Base-by-base conservation (phyloP, 2,113 vertebrate genomes). In the Corythornis vintsioides region DNA sequence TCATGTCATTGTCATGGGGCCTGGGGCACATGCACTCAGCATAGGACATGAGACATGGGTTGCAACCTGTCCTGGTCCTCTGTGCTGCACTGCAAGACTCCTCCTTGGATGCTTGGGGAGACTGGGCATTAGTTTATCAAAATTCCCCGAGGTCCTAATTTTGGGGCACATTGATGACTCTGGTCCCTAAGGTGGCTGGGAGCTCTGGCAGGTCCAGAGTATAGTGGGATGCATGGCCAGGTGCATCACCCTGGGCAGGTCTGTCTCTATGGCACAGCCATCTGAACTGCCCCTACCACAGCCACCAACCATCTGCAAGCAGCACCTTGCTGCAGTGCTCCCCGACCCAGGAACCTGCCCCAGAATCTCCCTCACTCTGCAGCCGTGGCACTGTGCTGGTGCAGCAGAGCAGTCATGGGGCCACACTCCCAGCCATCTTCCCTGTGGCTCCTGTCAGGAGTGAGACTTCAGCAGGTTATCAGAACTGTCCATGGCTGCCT, bases 361-460 rank as follows among this genome's bases (percentile, higher is more conserved):
- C 86, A 94, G 91, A 92, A 94, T 93, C 66, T 80, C 67, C 25
- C 18, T 74, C 5, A 3, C 65, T 0, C 0, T 50, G 42, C 18
- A 73, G 48, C 35, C 18, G 4, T 2, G 12, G 72, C 8, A 71
- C 65, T 6, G 4, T 1, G 4, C 77, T 1, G 7, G n/a, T 0
- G 0, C 75, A 35, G 25, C 0, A 0, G 26, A n/a, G 50, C 1
- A 1, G 52, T 74, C 7, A 3, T 2, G 1, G 35, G 42, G 28
- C 43, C 66, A 22, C 0, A 0, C 4, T 87, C 43, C 38, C 0
- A 0, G 43, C 33, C 66, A 38, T 22, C 11, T 5, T 80, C 29
- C 25, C n/a, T 0, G 0, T 0, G 1, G 48, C 17, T 79, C 18
- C 43, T 2, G 7, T 16, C 24, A 66, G 57, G 11, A 81, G 25